Base-by-base conservation (phyloP, 2,888 invertebrate genomes). In the Erannis defoliaria region DNA sequence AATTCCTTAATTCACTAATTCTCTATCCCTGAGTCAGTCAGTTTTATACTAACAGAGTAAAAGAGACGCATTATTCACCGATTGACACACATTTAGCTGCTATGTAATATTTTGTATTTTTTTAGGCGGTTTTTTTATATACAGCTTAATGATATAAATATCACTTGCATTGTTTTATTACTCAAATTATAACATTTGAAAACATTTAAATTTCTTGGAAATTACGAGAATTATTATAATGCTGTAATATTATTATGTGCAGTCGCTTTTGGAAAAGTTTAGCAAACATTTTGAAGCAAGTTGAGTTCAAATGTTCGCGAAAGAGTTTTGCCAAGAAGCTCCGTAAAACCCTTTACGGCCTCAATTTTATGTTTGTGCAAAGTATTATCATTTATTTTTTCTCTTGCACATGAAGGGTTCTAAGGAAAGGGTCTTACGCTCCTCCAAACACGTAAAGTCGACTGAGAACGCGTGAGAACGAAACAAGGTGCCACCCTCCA, bases 381-480 rank as follows among this genome's bases (percentile, higher is more conserved):
- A 62, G 70, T 70, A 67, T 74, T 77, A 77, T 72, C 74, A 71
- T 77, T 80, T 78, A 73, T 75, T 74, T 71, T 75, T 72, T 74
- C 72, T 72, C 66, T 74, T 68, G 73, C 74, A 74, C 77, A 78
- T 80, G 83, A 84, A 83, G 80, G 81, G 79, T 80, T 81, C 72
- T 71, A 64, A 73, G 71, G 73, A 79, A 78, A 76, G 76, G 79
- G 79, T 78, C 82, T 84, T 75, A 80, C 80, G 81, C 78, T 77
- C 74, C 77, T 77, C 69, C 74, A 78, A 80, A 81, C 78, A 77
- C 79, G 73, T 76, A 78, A 74, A 74, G 75, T 71, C 72, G 73
- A 71, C 75, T 73, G 77, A 77, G 77, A 83, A 77, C 79, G 81
- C 84, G 85, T 89, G 88, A 83, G 87, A 89, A 87, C 76, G 78